phyloP scores from a whole-genome alignment of 2,888 invertebrate genomes.

The Seira musarum region DNA sequence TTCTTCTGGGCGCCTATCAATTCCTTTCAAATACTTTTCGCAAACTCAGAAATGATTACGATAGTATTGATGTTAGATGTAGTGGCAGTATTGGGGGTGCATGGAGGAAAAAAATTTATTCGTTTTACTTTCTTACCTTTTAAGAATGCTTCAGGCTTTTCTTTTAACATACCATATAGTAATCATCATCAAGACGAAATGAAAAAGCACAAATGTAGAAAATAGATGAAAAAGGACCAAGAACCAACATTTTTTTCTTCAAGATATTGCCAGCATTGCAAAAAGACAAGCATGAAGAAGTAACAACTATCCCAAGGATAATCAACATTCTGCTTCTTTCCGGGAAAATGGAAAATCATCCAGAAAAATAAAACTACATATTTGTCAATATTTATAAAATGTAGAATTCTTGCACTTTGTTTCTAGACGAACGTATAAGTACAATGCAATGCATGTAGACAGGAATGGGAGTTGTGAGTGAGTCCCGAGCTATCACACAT shows the following conservation, averaged over 20 bases:
- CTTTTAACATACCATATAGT: slow-evolving; percentile 10
- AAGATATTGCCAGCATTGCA: slow-evolving; percentile 1
- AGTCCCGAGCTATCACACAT: not conserved
- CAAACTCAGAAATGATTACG: slow-evolving; percentile 17
- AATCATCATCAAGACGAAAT: slow-evolving; percentile 10
- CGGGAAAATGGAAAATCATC: not conserved
- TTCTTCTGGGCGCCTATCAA: slow-evolving; percentile 46
- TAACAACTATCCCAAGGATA: not conserved
- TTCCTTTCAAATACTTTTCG: slow-evolving; percentile 41
- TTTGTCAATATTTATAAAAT: slow-evolving; percentile 4
- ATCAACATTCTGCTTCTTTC: not conserved
- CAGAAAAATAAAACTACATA: not conserved
- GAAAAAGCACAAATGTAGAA: slow-evolving; percentile 1
- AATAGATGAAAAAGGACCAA: not conserved
- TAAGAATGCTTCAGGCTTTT: not conserved
- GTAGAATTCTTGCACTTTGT: not conserved
- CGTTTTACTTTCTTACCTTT: slow-evolving; percentile 9
- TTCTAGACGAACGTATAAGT: not conserved
- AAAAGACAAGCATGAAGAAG: slow-evolving; percentile 1
- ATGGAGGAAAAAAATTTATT: slow-evolving; percentile 20
- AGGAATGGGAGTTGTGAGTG: too few species aligned
- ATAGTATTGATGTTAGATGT: slow-evolving; percentile 12
- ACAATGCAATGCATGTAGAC: too few species aligned
- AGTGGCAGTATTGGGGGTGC: not conserved
- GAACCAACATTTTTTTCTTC: not conserved